Evolutionary conservation across 2,888 invertebrate genomes (phyloP).

Genomic region (Meandrusa payeni): DNA sequence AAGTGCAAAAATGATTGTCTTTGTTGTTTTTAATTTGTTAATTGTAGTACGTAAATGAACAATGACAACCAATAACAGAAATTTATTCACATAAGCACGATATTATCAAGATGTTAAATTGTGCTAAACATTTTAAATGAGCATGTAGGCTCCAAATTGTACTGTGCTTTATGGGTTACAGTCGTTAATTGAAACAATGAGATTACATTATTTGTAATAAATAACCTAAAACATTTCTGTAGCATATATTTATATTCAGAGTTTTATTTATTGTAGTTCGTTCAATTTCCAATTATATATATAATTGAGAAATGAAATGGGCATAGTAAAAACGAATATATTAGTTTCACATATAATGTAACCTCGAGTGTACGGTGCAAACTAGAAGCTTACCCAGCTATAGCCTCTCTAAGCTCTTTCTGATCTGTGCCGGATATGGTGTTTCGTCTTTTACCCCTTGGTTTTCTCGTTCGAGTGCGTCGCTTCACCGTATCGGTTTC

Average conservation of each 20-base stretch:
- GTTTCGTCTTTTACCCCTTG: slow-evolving; percentile 92
- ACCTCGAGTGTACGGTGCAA: slow-evolving; percentile 66
- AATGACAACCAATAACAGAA: slow-evolving; percentile 69
- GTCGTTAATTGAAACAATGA: slow-evolving; percentile 53
- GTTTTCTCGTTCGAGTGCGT: slow-evolving; percentile 86
- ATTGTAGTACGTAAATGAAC: slow-evolving; percentile 42
- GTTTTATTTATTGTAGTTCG: no score
- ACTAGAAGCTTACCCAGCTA: slow-evolving; percentile 88
- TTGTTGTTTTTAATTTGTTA: slow-evolving; percentile 45
- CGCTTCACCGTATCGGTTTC: slow-evolving; percentile 85
- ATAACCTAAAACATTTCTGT: slow-evolving; percentile 26
- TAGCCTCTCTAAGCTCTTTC: slow-evolving; percentile 92
- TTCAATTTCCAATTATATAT: no score
- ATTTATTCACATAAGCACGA: slow-evolving; percentile 77
- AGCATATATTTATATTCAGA: no score
- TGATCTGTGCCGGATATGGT: slow-evolving; percentile 95
- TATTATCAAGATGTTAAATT: slow-evolving; percentile 68
- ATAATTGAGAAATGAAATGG: no score
- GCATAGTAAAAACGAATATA: no score
- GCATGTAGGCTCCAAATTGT: slow-evolving; percentile 66
- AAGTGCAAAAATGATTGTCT: slow-evolving; percentile 71
- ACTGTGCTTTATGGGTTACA: slow-evolving; percentile 67
- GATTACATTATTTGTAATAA: slow-evolving; percentile 63
- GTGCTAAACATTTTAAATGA: slow-evolving; percentile 65
- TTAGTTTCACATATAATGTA: slow-evolving; percentile 49